Base-by-base conservation (phyloP, 2,113 vertebrate species). In the Amazona guildingii region DNA sequence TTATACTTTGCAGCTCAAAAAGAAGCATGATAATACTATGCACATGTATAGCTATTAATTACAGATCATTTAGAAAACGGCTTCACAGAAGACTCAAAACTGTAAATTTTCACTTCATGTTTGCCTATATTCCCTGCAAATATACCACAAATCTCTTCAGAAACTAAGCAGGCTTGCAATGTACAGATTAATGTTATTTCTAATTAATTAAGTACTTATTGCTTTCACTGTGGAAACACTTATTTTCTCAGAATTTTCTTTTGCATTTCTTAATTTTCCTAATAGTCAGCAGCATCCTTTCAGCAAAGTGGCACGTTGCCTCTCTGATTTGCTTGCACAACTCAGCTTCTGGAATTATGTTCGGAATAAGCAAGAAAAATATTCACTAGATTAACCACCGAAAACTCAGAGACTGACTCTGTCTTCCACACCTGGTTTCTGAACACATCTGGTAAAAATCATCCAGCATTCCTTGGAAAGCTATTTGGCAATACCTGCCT, bases 401-500 rank as follows among this genome's bases (percentile, higher is more conserved):
- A 68, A 87, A 88, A 33, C 39, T 63, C 3, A 2, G 72, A 74
- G 54, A 66, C 33, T 70, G 62, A 72, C 74, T 69, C 64, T 86
- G 70, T 10, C 51, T 83, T 85, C 43, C 70, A 51, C 75, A 92
- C 81, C 57, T 91, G 84, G 21, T 78, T 94, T 92, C 90, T 67
- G 55, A 88, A 67, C 57, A 84, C 80, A 89, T 91, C 66, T 95
- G 86, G 78, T 16, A 92, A 90, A 92, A 94, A 83, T 95, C 81
- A 92, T 39, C 55, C 33, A 72, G 76, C 69, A 66, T 89, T 89
- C 86, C 74, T 79, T 78, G 69, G 44, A 86, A 92, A 91, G 51
- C 54, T 68, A 3, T 41, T 94, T 92, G 91, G 86, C 83, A 81
- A 52, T 66, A 89, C 31, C 82, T 72, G 62, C 74, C 43, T 89